phyloP scores from a whole-genome alignment of 1,140 invertebrate genomes.

The Lucilia cuprina region DNA sequence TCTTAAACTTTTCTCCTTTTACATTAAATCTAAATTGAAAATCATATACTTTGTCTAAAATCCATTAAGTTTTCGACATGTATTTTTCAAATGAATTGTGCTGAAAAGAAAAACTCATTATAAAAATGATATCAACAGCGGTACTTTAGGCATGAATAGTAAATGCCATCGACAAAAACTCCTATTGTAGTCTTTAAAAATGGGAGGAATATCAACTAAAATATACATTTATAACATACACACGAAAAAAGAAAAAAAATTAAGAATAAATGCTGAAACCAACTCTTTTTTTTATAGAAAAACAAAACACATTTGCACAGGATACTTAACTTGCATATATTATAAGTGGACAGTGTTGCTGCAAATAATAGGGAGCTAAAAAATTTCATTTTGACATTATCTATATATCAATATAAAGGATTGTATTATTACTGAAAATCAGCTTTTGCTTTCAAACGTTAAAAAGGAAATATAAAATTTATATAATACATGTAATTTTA shows the following conservation, averaged over 20 bases:
- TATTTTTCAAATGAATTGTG: conserved; percentile 8
- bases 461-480: no score
- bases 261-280: neutral
- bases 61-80: neutral
- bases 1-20: no score
- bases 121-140: conserved; percentile 23
- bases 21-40: neutral
- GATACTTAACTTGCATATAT: neutral
- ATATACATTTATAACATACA: neutral
- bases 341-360: neutral
- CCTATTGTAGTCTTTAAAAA: neutral
- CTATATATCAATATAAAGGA: no score
- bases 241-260: neutral
- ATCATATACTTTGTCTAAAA: conserved; percentile 3
- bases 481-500: no score
- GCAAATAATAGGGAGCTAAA: neutral
- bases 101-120: conserved; percentile 30
- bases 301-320: neutral
- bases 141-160: conserved; percentile 28
- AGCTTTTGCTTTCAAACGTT: no score
- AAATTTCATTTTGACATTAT: no score
- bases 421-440: no score
- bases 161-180: conserved; percentile 12
- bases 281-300: neutral
- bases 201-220: neutral